These are phyloP conservation scores for Herpailurus yagouaroundi DNA, from an alignment of 2,113 vertebrate genomes.

Conservation along the genomic window DNA sequence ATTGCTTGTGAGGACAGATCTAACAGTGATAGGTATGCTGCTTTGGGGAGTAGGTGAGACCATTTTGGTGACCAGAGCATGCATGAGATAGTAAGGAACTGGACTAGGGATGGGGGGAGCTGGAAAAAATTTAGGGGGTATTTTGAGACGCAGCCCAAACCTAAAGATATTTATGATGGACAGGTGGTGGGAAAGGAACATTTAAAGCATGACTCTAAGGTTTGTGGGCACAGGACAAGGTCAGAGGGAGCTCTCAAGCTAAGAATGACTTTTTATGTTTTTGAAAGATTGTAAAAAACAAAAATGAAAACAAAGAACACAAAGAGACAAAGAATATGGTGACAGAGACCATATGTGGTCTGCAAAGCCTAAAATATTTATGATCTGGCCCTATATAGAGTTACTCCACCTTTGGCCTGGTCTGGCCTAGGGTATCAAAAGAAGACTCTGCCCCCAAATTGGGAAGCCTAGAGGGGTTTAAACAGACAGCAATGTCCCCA, in stretches of 20 bases:
- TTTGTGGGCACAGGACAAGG: not conserved
- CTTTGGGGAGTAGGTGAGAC: not conserved
- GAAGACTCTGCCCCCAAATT: not conserved
- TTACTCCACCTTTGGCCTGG: not conserved
- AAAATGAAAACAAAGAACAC: not conserved
- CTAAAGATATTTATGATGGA: not conserved
- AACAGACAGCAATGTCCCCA: not conserved
- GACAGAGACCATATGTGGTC: not conserved
- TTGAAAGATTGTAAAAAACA: not conserved
- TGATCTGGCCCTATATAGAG: not conserved
- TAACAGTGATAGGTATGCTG: not conserved
- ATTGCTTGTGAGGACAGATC: not conserved
- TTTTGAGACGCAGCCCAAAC: not conserved
- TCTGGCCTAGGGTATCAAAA: not conserved
- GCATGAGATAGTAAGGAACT: not conserved
- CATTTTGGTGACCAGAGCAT: not conserved
- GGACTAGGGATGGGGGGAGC: not conserved
- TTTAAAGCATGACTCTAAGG: not conserved
- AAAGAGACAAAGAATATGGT: not conserved
- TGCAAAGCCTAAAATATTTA: not conserved
- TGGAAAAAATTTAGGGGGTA: not conserved
- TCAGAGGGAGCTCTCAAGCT: constrained; percentile 16
- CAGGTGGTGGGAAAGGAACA: not conserved
- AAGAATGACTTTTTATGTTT: constrained; percentile 29
- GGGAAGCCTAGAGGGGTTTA: not conserved